These are phyloP conservation scores for Drosophila eugracilis DNA, from an alignment of 1,140 invertebrate genomes.

Conservation along the genomic window DNA sequence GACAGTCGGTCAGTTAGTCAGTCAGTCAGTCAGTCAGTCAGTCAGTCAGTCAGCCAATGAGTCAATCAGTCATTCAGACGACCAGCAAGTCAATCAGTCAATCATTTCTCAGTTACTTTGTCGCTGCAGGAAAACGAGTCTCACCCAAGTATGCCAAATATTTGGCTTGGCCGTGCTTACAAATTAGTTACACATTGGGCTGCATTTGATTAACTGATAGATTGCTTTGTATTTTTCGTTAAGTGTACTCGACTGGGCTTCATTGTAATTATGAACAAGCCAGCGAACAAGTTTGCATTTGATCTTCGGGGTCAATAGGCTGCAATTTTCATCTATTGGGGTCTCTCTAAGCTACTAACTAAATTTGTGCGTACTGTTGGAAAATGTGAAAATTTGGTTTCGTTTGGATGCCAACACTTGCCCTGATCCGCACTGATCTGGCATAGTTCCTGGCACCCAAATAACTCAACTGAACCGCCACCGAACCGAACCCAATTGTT, in stretches of 20 bases:
- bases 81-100: constrained; percentile 20
- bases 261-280: constrained; percentile 63
- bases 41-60: constrained; percentile 18
- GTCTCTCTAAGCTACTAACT: not conserved
- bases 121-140: constrained; percentile 61
- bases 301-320: constrained; percentile 69
- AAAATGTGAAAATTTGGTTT: not conserved
- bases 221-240: constrained; percentile 20
- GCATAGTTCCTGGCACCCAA: constrained; percentile 55
- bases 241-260: constrained; percentile 20
- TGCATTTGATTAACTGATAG: constrained; percentile 59
- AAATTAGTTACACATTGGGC: constrained; percentile 67
- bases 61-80: no score
- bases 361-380: constrained; percentile 19
- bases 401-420: constrained; percentile 7
- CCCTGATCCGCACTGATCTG: constrained; percentile 38
- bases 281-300: constrained; percentile 79
- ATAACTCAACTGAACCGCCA: constrained; percentile 47
- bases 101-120: constrained; percentile 32
- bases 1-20: constrained; percentile 25
- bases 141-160: constrained; percentile 77
- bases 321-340: constrained; percentile 17
- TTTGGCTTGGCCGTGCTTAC: constrained; percentile 59
- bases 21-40: constrained; percentile 27
- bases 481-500: constrained; percentile 41